These are phyloP conservation scores for Verasper variegatus DNA, from an alignment of 2,113 vertebrate species.

Conservation along the genomic window DNA sequence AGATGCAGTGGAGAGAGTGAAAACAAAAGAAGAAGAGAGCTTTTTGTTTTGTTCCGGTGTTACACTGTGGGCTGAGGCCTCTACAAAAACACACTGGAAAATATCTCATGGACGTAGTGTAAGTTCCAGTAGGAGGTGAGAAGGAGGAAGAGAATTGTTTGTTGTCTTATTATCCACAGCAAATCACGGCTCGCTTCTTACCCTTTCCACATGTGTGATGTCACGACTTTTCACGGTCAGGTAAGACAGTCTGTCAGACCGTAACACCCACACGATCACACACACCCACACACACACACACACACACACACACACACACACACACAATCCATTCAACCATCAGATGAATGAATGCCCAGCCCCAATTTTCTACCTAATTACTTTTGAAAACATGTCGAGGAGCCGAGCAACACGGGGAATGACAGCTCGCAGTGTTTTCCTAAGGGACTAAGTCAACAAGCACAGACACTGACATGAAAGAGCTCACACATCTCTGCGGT, in stretches of 20 bases:
- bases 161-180: neutral
- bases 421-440: slow-evolving; percentile 74
- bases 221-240: slow-evolving; percentile 29
- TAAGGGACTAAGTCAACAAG: slow-evolving; percentile 76
- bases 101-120: neutral
- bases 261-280: slow-evolving; percentile 30
- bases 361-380: slow-evolving; percentile 73
- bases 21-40: neutral
- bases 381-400: slow-evolving; percentile 77
- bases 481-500: slow-evolving; percentile 75
- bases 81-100: neutral
- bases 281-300: slow-evolving; percentile 33
- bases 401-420: slow-evolving; percentile 70
- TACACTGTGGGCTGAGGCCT: neutral
- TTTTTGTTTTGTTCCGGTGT: neutral
- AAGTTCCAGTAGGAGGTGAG: neutral
- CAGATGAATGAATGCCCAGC: slow-evolving; percentile 66
- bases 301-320: slow-evolving; percentile 39
- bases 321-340: slow-evolving; percentile 50
- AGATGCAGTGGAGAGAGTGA: neutral
- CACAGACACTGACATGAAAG: slow-evolving; percentile 76
- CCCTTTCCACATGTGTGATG: neutral
- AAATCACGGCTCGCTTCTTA: neutral
- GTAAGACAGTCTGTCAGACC: slow-evolving; percentile 22
- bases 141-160: neutral